A percentile compares a stretch with the other conserved stretches of the same genome.
Evolutionary conservation across 2,888 invertebrate genomes (phyloP).

Genomic region (Melanotus villosus): DNA sequence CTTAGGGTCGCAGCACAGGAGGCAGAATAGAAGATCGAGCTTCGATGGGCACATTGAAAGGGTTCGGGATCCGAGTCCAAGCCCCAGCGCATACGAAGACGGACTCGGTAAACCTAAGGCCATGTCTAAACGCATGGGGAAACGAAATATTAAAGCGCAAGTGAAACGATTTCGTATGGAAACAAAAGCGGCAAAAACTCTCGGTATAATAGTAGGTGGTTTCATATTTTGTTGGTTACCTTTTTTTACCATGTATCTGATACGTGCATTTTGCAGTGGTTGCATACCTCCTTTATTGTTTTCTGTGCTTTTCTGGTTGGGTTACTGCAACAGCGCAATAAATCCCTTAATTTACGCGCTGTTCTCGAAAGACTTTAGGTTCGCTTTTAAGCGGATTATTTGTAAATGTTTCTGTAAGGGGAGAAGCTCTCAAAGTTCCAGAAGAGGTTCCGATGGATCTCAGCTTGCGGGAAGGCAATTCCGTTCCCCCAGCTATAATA

Average conservation of each 20-base stretch:
- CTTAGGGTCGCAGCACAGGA: constrained; percentile 55
- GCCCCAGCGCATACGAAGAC: constrained; percentile 67
- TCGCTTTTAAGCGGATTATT: constrained; percentile 93
- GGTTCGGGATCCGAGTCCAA: constrained; percentile 68
- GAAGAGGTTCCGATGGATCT: constrained; percentile 74
- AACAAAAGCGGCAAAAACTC: constrained; percentile 96
- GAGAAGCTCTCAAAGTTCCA: constrained; percentile 65
- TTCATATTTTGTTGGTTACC: constrained; percentile 98
- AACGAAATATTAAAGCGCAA: constrained; percentile 91
- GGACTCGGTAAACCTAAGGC: constrained; percentile 65
- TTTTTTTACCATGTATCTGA: constrained; percentile 95
- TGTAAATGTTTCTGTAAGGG: constrained; percentile 85
- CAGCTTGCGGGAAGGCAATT: constrained; percentile 69
- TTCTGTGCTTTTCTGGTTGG: constrained; percentile 96
- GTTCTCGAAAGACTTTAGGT: constrained; percentile 95
- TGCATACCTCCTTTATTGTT: constrained; percentile 90
- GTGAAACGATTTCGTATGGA: constrained; percentile 91
- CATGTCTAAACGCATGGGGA: constrained; percentile 81
- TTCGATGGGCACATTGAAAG: constrained; percentile 70
- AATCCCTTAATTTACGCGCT: constrained; percentile 96
- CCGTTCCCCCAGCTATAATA: constrained; percentile 72
- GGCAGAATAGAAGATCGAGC: constrained; percentile 68
- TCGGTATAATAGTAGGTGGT: constrained; percentile 97
- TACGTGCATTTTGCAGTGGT: constrained; percentile 88
- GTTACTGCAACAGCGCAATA: constrained; percentile 97